These are phyloP conservation scores for Enteromius unitaeniatus DNA, from an alignment of 2,797 vertebrate genomes.

Conservation along the genomic window DNA sequence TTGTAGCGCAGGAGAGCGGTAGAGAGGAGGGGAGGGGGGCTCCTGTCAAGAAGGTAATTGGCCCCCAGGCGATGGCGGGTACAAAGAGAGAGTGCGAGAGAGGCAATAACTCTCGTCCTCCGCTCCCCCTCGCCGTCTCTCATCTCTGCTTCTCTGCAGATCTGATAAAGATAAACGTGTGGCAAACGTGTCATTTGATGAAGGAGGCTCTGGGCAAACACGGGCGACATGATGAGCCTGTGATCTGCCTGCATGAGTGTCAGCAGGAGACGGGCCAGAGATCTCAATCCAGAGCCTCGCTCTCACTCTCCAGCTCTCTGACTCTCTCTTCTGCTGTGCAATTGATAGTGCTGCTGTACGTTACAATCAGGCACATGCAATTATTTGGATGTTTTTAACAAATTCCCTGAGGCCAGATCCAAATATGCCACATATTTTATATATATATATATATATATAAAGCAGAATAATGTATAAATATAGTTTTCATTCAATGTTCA, in stretches of 20 bases:
- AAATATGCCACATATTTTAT: neutral
- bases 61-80: constrained; percentile 80
- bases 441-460: too few relatives aligned
- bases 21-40: constrained; percentile 70
- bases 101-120: constrained; percentile 51
- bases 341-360: neutral
- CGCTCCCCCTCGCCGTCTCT: constrained; percentile 63
- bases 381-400: neutral
- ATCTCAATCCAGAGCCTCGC: constrained; percentile 75
- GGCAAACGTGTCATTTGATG: constrained; percentile 86
- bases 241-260: constrained; percentile 83
- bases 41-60: constrained; percentile 85
- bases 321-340: constrained; percentile 20
- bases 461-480: neutral
- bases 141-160: constrained; percentile 74
- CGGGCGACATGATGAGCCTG: constrained; percentile 84
- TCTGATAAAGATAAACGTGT: constrained; percentile 89
- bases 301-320: constrained; percentile 37
- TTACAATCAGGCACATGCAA: neutral
- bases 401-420: neutral
- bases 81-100: constrained; percentile 71
- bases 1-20: constrained; percentile 61
- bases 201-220: constrained; percentile 84
- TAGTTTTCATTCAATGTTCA: neutral
- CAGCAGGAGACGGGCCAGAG: constrained; percentile 77